A percentile compares a stretch with the other conserved stretches of the same genome.
Evolutionary conservation across 2,888 invertebrate species (phyloP).

Genomic region (Erebia aethiops): DNA sequence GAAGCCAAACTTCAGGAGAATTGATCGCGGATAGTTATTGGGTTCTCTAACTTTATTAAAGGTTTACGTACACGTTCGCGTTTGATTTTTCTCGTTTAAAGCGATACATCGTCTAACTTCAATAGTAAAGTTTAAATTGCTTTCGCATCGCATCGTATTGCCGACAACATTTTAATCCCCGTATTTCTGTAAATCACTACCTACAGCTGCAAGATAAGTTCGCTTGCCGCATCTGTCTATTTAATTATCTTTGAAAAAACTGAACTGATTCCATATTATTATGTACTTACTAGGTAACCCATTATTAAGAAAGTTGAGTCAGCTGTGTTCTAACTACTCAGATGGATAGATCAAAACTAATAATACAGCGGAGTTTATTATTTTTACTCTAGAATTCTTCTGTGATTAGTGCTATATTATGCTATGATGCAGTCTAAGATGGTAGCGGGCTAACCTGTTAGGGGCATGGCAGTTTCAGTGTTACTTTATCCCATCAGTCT

Average conservation of each 20-base stretch:
- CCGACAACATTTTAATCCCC: not conserved
- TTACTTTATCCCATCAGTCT: no score
- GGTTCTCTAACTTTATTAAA: slow-evolving; percentile 9
- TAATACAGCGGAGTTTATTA: no score
- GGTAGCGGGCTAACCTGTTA: no score
- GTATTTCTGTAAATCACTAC: not conserved
- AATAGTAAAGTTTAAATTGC: slow-evolving; percentile 13
- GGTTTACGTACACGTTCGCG: not conserved
- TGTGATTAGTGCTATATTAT: no score
- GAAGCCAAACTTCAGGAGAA: slow-evolving; percentile 10
- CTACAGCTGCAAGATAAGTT: not conserved
- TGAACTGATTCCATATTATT: no score
- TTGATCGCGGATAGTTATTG: slow-evolving; percentile 5
- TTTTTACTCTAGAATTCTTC: no score
- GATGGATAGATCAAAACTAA: no score
- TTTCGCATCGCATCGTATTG: not conserved
- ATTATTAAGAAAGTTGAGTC: no score
- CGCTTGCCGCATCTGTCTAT: not conserved
- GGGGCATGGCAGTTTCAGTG: no score
- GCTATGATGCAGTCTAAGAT: no score
- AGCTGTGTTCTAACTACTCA: no score
- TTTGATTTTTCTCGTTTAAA: slow-evolving; percentile 2
- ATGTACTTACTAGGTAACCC: no score
- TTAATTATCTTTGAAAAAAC: not conserved
- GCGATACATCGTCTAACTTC: not conserved